phyloP scores from a whole-genome alignment of 2,113 vertebrate species.

The Sinocyclocheilus grahami region DNA sequence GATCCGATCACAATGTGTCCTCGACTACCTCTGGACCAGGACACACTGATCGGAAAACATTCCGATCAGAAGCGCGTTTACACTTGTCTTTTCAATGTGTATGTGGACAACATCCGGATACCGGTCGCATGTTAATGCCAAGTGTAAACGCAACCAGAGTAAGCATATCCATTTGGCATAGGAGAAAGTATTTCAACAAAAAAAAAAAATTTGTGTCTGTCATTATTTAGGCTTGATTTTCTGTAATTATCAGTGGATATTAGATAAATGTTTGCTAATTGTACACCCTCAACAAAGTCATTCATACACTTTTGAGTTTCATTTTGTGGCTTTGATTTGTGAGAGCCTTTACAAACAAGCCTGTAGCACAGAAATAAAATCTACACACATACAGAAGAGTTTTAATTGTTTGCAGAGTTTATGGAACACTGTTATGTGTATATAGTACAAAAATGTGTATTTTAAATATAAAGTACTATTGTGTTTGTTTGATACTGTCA shows the following conservation, averaged over 20 bases:
- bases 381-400: neutral
- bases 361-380: neutral
- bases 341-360: conserved; percentile 10
- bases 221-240: conserved; percentile 52
- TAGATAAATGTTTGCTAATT: conserved; percentile 62
- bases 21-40: too few species aligned
- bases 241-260: conserved; percentile 55
- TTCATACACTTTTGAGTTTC: conserved; percentile 46
- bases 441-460: neutral
- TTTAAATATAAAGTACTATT: neutral
- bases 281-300: conserved; percentile 44
- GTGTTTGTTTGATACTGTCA: neutral
- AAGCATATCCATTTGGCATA: neutral
- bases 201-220: neutral
- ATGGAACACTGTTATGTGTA: neutral
- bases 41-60: too few species aligned
- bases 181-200: neutral
- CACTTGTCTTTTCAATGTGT: too few species aligned
- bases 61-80: too few species aligned
- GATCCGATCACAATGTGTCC: too few species aligned
- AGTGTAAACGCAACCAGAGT: neutral
- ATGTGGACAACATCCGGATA: too few species aligned
- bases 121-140: too few species aligned
- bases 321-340: conserved; percentile 31
- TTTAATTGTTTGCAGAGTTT: neutral